These are phyloP conservation scores for Apodemia hepburni DNA, from an alignment of 2,888 invertebrate species.

Conservation along the genomic window DNA sequence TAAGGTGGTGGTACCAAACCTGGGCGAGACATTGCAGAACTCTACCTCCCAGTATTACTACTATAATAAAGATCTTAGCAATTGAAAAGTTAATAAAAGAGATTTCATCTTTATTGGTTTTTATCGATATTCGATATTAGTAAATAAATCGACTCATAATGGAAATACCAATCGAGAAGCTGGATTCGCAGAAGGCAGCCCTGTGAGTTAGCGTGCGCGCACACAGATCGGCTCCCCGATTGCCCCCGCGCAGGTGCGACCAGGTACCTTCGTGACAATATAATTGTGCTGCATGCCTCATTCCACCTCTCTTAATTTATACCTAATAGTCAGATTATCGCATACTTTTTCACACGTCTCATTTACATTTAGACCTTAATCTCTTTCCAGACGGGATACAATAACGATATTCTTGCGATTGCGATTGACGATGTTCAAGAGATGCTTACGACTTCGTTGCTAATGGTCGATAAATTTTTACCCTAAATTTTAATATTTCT, in stretches of 20 bases:
- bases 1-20: too few species aligned
- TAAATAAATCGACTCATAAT: slow-evolving; percentile 16
- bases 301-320: slow-evolving; percentile 71
- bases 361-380: slow-evolving; percentile 73
- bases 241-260: slow-evolving; percentile 41
- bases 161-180: slow-evolving; percentile 22
- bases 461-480: background rate
- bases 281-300: slow-evolving; percentile 74
- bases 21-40: too few species aligned
- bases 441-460: slow-evolving; percentile 7
- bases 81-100: background rate
- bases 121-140: slow-evolving; percentile 12
- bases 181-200: slow-evolving; percentile 30
- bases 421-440: slow-evolving; percentile 38
- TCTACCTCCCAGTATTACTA: too few species aligned
- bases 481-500: too few species aligned
- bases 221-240: slow-evolving; percentile 45
- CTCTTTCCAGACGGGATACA: slow-evolving; percentile 46
- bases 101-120: background rate
- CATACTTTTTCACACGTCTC: slow-evolving; percentile 70
- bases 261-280: slow-evolving; percentile 68
- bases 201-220: slow-evolving; percentile 47
- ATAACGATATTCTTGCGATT: slow-evolving; percentile 63
- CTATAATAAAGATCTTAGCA: too few species aligned
- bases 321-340: slow-evolving; percentile 77